Conservation (phyloP, 2,113 vertebrate species). For the Leucosticte australis region DNA sequence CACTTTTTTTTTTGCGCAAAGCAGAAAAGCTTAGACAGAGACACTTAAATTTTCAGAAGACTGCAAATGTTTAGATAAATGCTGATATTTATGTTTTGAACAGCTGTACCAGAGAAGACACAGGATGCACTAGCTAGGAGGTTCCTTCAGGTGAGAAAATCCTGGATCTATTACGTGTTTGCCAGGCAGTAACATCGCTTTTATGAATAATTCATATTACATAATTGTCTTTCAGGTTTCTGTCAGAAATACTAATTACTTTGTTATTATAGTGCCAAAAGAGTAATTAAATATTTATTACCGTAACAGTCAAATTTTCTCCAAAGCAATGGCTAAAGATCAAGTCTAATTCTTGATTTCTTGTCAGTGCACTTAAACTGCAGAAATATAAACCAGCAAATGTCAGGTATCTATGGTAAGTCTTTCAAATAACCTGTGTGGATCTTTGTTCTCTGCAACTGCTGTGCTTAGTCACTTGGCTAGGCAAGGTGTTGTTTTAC, state of each 20-base stretch:
- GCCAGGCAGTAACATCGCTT: neutral
- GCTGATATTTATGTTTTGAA: neutral
- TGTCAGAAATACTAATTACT: slow-evolving; percentile 34
- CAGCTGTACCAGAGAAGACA: neutral
- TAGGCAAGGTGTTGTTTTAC: neutral
- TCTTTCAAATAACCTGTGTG: neutral
- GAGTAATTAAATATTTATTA: slow-evolving; percentile 41
- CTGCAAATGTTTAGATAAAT: neutral
- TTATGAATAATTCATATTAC: slow-evolving; percentile 20
- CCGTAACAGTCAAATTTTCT: neutral
- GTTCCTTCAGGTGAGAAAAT: neutral
- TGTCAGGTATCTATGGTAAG: neutral
- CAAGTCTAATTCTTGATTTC: neutral
- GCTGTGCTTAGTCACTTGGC: neutral
- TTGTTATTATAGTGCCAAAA: slow-evolving; percentile 18
- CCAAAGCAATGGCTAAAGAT: neutral
- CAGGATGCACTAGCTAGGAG: neutral
- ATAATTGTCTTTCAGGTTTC: slow-evolving; percentile 12
- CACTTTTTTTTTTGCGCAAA: neutral
- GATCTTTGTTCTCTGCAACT: neutral
- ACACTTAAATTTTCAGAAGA: neutral
- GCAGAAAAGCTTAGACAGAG: neutral
- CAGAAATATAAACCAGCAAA: neutral
- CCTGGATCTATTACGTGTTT: neutral
- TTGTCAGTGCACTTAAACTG: neutral